phyloP scores from a whole-genome alignment of 2,113 vertebrate species.

The Salvelinus namaycush region DNA sequence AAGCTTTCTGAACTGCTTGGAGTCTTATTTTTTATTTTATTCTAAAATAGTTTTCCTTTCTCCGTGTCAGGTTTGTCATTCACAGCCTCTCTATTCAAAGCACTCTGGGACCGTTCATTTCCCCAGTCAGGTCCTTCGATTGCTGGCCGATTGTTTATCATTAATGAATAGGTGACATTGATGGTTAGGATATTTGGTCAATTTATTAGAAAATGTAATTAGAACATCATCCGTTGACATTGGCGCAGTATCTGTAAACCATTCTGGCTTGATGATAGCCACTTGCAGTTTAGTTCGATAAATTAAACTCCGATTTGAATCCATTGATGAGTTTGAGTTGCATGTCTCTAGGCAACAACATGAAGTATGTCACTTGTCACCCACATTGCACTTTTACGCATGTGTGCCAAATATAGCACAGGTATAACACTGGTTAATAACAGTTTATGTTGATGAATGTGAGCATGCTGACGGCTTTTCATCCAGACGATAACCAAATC shows the following conservation, averaged over 20 bases:
- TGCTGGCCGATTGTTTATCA: neutral
- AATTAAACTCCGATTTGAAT: neutral
- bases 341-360: neutral
- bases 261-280: neutral
- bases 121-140: neutral
- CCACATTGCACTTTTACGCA: slow-evolving; percentile 40
- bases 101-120: neutral
- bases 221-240: neutral
- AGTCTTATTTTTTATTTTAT: neutral
- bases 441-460: too few species aligned
- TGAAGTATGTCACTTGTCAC: neutral
- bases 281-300: neutral
- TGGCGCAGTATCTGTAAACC: too few species aligned
- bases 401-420: slow-evolving; percentile 15
- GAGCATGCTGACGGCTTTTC: too few species aligned
- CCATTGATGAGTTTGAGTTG: neutral
- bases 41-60: neutral
- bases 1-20: slow-evolving; percentile 21
- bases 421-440: neutral
- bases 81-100: neutral
- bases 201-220: neutral
- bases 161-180: neutral
- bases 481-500: too few species aligned
- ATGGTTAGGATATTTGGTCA: neutral
- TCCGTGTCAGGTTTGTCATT: neutral